Conservation (phyloP, 2,888 invertebrate species). For the Yponomeuta malinellus region DNA sequence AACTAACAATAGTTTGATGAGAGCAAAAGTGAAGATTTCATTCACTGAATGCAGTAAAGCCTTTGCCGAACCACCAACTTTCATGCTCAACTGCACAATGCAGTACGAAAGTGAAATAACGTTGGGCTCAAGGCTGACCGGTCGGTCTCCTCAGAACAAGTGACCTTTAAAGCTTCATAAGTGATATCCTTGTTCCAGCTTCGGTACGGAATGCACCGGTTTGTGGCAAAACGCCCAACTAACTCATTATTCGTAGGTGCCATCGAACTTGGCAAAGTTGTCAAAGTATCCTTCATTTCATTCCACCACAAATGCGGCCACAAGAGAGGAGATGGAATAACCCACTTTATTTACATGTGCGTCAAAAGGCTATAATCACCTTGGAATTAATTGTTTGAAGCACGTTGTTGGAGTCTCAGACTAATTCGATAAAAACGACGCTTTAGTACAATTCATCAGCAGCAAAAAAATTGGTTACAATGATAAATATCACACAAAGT, state of each 20-base stretch:
- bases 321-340: neutral
- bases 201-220: constrained; percentile 31
- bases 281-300: neutral
- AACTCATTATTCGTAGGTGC: neutral
- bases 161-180: constrained; percentile 55
- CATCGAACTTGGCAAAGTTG: neutral
- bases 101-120: constrained; percentile 68
- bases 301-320: neutral
- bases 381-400: neutral
- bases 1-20: no score
- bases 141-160: constrained; percentile 66
- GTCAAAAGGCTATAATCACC: neutral
- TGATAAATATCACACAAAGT: neutral
- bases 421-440: neutral
- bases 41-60: neutral
- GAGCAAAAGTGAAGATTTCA: no score
- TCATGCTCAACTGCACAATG: constrained; percentile 22
- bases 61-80: constrained; percentile 1
- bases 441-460: neutral
- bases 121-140: constrained; percentile 66
- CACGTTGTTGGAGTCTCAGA: neutral
- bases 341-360: neutral
- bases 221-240: constrained; percentile 11
- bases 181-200: constrained; percentile 68
- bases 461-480: neutral